These are phyloP conservation scores for Oreochromis spilurus DNA, from an alignment of 2,113 vertebrate genomes.

Conservation along the genomic window DNA sequence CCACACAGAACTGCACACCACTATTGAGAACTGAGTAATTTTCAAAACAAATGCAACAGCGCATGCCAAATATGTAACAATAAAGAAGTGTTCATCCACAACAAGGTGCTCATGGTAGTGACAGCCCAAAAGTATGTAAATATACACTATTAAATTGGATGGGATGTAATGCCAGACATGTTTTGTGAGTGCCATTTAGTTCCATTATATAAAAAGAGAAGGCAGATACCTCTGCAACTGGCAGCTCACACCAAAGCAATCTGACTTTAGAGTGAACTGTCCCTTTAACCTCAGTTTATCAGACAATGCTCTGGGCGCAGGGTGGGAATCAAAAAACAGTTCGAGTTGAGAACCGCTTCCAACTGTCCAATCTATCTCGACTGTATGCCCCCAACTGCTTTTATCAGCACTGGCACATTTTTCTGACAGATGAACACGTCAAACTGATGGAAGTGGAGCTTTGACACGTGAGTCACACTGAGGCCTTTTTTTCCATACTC, in stretches of 20 bases:
- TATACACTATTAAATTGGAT: not conserved
- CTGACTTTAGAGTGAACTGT: not conserved
- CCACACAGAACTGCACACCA: not conserved
- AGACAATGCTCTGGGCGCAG: not conserved
- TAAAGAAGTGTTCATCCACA: not conserved
- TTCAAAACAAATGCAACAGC: not conserved
- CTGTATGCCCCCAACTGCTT: not conserved
- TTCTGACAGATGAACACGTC: not conserved
- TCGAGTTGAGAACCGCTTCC: not conserved
- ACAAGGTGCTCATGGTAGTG: not conserved
- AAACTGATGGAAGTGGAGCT: not conserved
- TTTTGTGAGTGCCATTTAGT: not conserved
- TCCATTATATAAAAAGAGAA: not conserved
- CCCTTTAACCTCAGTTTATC: not conserved
- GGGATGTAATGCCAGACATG: not conserved
- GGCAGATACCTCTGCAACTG: not conserved
- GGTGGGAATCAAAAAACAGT: not conserved
- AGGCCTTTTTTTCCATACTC: not conserved
- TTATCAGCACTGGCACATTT: not conserved
- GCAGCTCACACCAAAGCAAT: not conserved
- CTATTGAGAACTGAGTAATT: not conserved
- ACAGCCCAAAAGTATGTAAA: not conserved
- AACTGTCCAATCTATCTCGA: not conserved
- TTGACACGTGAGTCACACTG: not conserved
- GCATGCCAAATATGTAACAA: not conserved